These are phyloP conservation scores for Notolepis coatsorum DNA, from an alignment of 2,797 vertebrate genomes.

Conservation along the genomic window DNA sequence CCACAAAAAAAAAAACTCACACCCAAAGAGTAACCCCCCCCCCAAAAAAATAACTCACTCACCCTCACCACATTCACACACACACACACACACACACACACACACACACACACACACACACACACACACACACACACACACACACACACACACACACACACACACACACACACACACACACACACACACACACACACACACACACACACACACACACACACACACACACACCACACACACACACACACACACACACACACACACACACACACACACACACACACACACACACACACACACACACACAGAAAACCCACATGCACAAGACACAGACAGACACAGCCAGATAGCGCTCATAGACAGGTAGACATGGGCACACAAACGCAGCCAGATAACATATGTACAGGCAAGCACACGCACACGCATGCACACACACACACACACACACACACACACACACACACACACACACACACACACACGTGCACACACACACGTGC, in stretches of 20 bases:
- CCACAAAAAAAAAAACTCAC: neutral
- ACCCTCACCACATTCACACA: slow-evolving; percentile 20
- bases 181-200: neutral
- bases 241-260: too few species aligned
- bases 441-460: neutral
- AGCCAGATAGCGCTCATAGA: too few species aligned
- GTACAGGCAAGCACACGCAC: too few species aligned
- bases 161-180: neutral
- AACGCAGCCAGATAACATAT: neutral
- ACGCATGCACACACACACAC: neutral
- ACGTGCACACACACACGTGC: neutral
- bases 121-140: neutral
- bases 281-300: neutral
- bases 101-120: neutral
- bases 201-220: neutral
- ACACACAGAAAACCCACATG: too few species aligned
- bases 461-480: neutral
- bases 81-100: neutral
- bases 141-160: too few species aligned
- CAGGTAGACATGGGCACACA: too few species aligned
- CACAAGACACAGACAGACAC: neutral
- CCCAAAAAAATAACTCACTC: neutral
- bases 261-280: neutral
- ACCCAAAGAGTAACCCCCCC: neutral
- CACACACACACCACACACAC: too few species aligned